Conservation (phyloP, 2,113 vertebrate species). For the Atractosteus spatula region DNA sequence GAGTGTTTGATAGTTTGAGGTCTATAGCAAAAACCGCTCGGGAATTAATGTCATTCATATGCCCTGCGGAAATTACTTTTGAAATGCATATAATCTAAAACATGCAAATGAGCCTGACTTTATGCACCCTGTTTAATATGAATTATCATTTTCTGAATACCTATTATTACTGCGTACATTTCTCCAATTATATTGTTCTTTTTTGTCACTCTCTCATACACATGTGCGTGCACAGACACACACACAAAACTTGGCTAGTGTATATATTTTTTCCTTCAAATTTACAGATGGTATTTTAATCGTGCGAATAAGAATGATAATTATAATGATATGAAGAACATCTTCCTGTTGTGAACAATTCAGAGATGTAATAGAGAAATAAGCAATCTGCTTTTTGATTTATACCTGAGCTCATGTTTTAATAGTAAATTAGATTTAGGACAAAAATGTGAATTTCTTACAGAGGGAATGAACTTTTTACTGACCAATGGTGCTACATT, state of each 20-base stretch:
- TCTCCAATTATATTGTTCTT: constrained; percentile 95
- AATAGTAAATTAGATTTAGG: no score
- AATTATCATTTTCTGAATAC: constrained; percentile 97
- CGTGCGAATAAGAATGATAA: constrained; percentile 71
- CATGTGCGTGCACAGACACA: constrained; percentile 45
- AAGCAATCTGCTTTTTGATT: no score
- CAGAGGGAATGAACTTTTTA: no score
- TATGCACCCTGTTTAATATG: constrained; percentile 99
- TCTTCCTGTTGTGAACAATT: constrained; percentile 28
- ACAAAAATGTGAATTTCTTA: no score
- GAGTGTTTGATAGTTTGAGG: constrained; percentile 78
- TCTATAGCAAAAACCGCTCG: constrained; percentile 77
- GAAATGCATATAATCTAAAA: constrained; percentile 98
- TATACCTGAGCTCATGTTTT: no score
- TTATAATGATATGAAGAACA: constrained; percentile 63
- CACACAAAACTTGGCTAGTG: constrained; percentile 23
- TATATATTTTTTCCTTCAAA: constrained; percentile 53
- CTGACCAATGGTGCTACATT: no score
- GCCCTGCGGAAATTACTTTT: constrained; percentile 98
- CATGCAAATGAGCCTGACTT: constrained; percentile 98
- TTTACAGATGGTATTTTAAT: constrained; percentile 65
- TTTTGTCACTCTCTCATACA: constrained; percentile 74
- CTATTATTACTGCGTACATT: constrained; percentile 97
- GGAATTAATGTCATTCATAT: constrained; percentile 96
- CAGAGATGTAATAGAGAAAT: no score